Percentiles rank a stretch among this genome's conserved stretches.
Conservation (phyloP, 2,888 invertebrate species). For the Augochlorella aurata region DNA sequence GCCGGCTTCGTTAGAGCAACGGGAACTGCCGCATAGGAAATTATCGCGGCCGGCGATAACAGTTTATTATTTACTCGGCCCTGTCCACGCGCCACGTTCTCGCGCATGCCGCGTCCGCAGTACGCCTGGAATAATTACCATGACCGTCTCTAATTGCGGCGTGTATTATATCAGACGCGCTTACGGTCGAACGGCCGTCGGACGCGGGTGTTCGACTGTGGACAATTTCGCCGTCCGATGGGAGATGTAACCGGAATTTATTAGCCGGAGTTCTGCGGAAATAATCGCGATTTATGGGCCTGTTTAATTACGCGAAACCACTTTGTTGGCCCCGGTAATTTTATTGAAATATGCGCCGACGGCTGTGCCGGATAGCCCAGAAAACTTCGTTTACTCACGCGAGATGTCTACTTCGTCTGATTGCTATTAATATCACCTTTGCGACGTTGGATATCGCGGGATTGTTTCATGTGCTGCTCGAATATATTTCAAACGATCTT, state of each 20-base stretch:
- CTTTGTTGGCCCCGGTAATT: not conserved
- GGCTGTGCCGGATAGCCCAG: too few species aligned
- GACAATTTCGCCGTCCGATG: not conserved
- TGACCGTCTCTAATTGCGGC: constrained; percentile 19
- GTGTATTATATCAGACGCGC: not conserved
- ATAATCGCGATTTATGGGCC: not conserved
- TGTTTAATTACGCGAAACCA: not conserved
- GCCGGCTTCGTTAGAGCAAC: too few species aligned
- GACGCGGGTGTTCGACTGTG: not conserved
- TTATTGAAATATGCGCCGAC: not conserved
- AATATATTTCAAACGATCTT: too few species aligned
- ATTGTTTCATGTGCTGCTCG: too few species aligned
- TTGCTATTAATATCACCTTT: too few species aligned
- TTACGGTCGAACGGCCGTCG: not conserved
- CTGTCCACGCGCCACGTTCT: constrained; percentile 26
- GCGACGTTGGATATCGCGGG: too few species aligned
- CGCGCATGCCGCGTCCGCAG: constrained; percentile 45
- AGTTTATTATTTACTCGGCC: constrained; percentile 16
- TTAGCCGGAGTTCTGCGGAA: not conserved
- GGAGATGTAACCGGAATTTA: not conserved
- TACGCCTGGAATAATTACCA: constrained; percentile 42
- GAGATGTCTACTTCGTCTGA: too few species aligned
- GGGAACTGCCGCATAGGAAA: not conserved
- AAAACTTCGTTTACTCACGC: too few species aligned
- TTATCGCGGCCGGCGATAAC: constrained; percentile 32